Base-by-base conservation (phyloP, 2,888 invertebrate genomes). In the Caenorhabditis auriculariae region DNA sequence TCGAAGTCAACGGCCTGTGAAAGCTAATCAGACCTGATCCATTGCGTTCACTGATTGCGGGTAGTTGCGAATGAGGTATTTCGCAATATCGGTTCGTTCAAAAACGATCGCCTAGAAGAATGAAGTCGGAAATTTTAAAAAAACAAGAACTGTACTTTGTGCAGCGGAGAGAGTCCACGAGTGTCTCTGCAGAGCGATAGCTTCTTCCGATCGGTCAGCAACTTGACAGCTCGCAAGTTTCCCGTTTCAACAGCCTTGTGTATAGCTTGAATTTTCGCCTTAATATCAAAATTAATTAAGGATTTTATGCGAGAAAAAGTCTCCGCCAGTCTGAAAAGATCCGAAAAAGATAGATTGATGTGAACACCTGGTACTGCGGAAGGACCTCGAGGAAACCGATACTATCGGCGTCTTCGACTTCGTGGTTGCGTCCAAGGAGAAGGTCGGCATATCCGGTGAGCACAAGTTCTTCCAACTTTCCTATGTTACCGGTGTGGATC, bases 371-470 rank as follows among this genome's bases (percentile, higher is more conserved):
- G 66, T 89, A 86, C 43, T 86, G 85, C 0, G 89, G 89, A n/a
- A 93, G 90, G n/a, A 91, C 90, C 76, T 91, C 90, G 49, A 94
- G 85, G 82, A 94, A 93, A 76, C 88, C 86, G 68, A 88, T 84
- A 12, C 88, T 87, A 37, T 81, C 81, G 2, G 72, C 66, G 43
- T 81, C 80, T 39, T 81, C 78, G 3, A 63, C 67, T 43, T 66
- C 66, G 49, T 67, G 60, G 52, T 76, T 86, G 85, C 89, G 87
- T 4, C 55, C 90, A 87, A 76, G 89, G 83, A 76, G 91, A 84
- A 83, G 88, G 87, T 66, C 89, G 85, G 93, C 93, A 80, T 92
- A 89, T 3, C 93, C 93, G 74, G 90, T 90, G 23, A 94, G 85
- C 15, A 94, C 91, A 75, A 93, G 85, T 49, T 90, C 88, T 26